Conservation (phyloP, 2,888 invertebrate species). For the Terebella lapidaria region DNA sequence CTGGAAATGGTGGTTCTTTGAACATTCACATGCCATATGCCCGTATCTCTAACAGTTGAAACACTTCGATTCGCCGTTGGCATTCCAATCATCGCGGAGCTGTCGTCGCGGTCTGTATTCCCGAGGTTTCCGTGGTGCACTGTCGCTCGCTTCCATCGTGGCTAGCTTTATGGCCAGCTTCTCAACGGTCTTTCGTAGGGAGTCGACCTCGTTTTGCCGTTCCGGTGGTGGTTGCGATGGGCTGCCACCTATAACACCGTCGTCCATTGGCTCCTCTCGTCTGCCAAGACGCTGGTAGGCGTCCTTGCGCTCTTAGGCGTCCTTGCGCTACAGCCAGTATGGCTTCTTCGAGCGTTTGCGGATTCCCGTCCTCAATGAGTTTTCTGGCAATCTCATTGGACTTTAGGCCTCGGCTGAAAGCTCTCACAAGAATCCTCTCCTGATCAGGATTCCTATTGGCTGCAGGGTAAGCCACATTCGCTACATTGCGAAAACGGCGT, state of each 20-base stretch:
- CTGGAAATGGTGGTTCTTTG: too few relatives aligned
- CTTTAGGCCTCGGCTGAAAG: background rate
- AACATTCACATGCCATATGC: too few relatives aligned
- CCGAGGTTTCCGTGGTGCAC: too few relatives aligned
- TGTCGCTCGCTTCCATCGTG: too few relatives aligned
- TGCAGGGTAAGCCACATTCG: conserved; percentile 1
- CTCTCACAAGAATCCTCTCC: background rate
- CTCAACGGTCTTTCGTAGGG: too few relatives aligned
- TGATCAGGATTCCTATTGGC: background rate
- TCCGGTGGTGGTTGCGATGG: too few relatives aligned
- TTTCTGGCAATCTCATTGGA: background rate
- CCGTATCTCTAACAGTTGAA: too few relatives aligned
- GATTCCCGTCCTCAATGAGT: background rate
- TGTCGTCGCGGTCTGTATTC: too few relatives aligned
- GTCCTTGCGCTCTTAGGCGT: background rate
- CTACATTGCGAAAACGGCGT: conserved; percentile 3
- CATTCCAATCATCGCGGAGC: too few relatives aligned
- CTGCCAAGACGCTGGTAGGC: background rate
- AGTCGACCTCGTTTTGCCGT: too few relatives aligned
- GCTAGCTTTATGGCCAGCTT: background rate
- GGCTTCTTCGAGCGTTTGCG: background rate
- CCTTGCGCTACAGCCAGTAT: background rate
- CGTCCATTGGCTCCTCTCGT: background rate
- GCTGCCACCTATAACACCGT: background rate
- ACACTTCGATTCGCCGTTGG: too few relatives aligned